These are phyloP conservation scores for Piezodorus guildinii DNA, from an alignment of 1,140 invertebrate species.

Conservation along the genomic window DNA sequence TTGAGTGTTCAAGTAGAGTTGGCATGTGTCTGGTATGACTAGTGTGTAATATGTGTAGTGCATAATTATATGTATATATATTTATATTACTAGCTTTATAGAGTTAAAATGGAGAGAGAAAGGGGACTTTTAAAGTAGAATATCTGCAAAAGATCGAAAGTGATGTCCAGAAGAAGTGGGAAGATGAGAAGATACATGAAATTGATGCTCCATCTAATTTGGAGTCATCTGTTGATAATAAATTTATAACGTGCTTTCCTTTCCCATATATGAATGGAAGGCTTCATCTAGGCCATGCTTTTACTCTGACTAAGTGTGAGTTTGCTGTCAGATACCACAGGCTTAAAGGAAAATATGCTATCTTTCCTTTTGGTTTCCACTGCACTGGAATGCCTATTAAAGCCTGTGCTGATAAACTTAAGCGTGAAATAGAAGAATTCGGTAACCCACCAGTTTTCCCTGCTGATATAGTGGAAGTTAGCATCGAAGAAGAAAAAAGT, in stretches of 20 bases:
- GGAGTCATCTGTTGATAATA: slow-evolving; percentile 48
- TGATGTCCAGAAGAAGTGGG: slow-evolving; percentile 74
- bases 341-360: slow-evolving; percentile 75
- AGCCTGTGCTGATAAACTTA: slow-evolving; percentile 96
- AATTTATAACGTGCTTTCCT: slow-evolving; percentile 91
- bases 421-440: slow-evolving; percentile 82
- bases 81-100: too few relatives aligned
- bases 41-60: too few relatives aligned
- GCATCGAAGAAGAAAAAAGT: slow-evolving; percentile 40
- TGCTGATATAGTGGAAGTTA: slow-evolving; percentile 33
- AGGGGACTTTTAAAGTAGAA: slow-evolving; percentile 86
- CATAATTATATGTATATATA: too few relatives aligned
- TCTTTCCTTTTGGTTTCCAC: slow-evolving; percentile 98
- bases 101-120: slow-evolving; percentile 52
- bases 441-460: slow-evolving; percentile 92
- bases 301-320: slow-evolving; percentile 95
- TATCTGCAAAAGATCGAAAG: slow-evolving; percentile 79
- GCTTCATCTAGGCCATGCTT: slow-evolving; percentile 94
- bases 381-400: slow-evolving; percentile 96
- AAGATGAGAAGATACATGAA: slow-evolving; percentile 64
- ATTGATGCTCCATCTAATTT: slow-evolving; percentile 53
- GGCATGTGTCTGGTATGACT: too few relatives aligned
- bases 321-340: slow-evolving; percentile 86
- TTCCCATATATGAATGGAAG: slow-evolving; percentile 99
- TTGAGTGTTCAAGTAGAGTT: too few relatives aligned